Evolutionary conservation across 2,113 vertebrate genomes (phyloP), one percentile per base, ranked within the genome.

Genomic region (Callocephalon fimbriatum): DNA sequence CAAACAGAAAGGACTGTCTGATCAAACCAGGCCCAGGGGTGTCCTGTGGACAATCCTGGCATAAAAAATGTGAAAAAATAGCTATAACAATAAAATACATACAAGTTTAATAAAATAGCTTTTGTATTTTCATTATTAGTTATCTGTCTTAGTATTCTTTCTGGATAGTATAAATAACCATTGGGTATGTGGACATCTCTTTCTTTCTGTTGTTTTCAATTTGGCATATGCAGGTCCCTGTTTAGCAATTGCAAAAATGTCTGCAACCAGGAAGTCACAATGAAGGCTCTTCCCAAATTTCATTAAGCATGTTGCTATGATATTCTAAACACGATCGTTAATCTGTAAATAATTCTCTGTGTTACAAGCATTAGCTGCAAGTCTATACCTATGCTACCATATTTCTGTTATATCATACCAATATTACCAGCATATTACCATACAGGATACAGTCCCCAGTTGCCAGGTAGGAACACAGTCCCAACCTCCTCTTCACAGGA

Each of bases 261-360:
- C 56, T 42, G 14, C 63, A 80, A 68, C 6, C 7, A 58, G 14
- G 37, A 80, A n/a, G 14, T 22, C n/a, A 40, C 6, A 47, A 61
- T 35, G 37, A 38, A 73, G 6, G 8, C 4, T 70, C 44, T 70
- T 75, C 75, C 17, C 19, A 72, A 15, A 1, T 59, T 50, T 35
- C 5, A 17, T 71, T 63, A 42, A 56, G 3, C 0, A 0, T 21
- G 9, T 40, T 21, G 4, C 6, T 82, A 11, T 32, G 13, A 6
- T 66, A 12, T 59, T 90, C 67, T 75, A 77, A 76, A 45, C 4
- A 32, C 22, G 54, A 38, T 54, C 37, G 19, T 66, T 84, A 66
- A 45, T 63, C 35, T n/a, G 10, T 21, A 51, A 59, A 84, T 59
- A 7, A 50, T 83, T 74, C 22, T 59, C 12, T 62, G 2, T 42